Evolutionary conservation across 92 coral and sea anemone genomes (phyloP).

Genomic region (Heteractis magnifica): DNA sequence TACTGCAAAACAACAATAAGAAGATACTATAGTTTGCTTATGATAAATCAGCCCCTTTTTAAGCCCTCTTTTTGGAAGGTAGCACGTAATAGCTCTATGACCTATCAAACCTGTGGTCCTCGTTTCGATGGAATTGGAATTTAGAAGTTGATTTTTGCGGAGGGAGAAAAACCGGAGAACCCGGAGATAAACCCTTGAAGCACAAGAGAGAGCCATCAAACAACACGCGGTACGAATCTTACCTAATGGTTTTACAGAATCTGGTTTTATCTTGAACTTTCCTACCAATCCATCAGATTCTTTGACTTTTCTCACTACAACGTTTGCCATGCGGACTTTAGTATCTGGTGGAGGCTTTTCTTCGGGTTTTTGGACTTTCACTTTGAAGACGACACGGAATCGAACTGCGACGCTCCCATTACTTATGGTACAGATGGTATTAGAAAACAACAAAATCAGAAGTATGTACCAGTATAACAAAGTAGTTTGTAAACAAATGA

Average conservation of each 20-base stretch:
- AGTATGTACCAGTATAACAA: not conserved
- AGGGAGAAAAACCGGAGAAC: no score
- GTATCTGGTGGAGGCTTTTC: slow-evolving; percentile 16
- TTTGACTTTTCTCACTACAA: not conserved
- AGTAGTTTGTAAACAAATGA: not conserved
- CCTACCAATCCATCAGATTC: slow-evolving; percentile 1
- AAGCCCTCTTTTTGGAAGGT: no score
- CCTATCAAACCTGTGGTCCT: no score
- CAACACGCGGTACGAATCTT: not conserved
- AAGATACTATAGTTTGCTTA: not conserved
- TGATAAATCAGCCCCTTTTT: not conserved
- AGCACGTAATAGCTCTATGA: no score
- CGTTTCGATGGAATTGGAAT: no score
- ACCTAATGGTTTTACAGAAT: slow-evolving; percentile 15
- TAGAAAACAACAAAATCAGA: not conserved
- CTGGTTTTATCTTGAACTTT: slow-evolving; percentile 6
- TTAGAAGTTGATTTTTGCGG: no score
- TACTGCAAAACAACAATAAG: not conserved
- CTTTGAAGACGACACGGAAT: slow-evolving; percentile 12
- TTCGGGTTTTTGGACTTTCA: slow-evolving; percentile 23
- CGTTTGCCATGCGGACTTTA: not conserved
- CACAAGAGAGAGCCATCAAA: no score
- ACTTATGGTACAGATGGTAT: not conserved
- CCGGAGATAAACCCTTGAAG: no score
- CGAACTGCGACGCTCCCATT: slow-evolving; percentile 24